These are phyloP conservation scores for Hephaestus fuliginosus DNA, from an alignment of 2,797 vertebrate genomes.

Conservation along the genomic window DNA sequence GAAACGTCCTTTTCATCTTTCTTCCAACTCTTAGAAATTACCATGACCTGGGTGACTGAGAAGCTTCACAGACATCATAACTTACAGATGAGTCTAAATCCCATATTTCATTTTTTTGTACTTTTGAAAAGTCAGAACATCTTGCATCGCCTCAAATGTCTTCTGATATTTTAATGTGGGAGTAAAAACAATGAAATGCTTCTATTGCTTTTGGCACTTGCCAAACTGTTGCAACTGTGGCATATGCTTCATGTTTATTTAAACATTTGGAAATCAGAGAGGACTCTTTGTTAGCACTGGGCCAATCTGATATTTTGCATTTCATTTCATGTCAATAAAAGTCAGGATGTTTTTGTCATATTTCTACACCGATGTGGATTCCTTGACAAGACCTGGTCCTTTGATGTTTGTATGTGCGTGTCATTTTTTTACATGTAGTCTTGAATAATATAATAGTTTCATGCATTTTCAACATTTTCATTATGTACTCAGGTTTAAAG, in stretches of 20 bases:
- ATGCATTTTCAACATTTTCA: not conserved
- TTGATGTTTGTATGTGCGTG: constrained; percentile 4
- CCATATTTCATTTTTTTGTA: not conserved
- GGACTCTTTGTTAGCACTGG: constrained; percentile 30
- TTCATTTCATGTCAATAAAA: constrained; percentile 20
- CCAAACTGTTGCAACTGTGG: constrained; percentile 41
- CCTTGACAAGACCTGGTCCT: not conserved
- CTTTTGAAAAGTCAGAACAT: constrained; percentile 5
- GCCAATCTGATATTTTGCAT: constrained; percentile 24
- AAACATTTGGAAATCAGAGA: constrained; percentile 58
- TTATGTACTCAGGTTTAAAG: not conserved
- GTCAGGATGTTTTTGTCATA: not conserved
- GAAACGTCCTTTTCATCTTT: too few relatives aligned
- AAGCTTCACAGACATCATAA: too few relatives aligned
- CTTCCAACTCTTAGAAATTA: too few relatives aligned
- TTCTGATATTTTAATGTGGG: constrained; percentile 11
- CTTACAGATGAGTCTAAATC: not conserved
- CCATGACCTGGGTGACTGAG: too few relatives aligned
- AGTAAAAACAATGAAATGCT: constrained; percentile 25
- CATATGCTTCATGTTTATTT: constrained; percentile 73
- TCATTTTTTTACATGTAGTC: too few relatives aligned
- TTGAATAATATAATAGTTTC: constrained; percentile 1
- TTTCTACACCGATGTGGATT: not conserved
- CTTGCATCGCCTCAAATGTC: not conserved
- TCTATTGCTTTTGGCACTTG: constrained; percentile 23